Base-by-base conservation (phyloP, 2,888 invertebrate species). In the Pogonocherus hispidulus region DNA sequence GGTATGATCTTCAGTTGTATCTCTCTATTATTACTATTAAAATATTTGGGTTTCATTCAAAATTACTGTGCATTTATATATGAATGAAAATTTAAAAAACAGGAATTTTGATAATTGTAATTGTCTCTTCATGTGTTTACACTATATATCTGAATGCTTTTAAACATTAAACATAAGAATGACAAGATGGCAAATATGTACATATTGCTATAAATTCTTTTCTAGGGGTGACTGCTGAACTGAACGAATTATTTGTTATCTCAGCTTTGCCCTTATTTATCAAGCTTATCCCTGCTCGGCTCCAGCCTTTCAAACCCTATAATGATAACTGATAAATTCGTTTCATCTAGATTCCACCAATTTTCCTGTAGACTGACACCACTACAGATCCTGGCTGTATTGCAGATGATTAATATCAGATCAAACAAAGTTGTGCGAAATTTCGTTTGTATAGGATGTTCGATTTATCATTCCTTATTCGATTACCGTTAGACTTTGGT, bases 321-420 rank as follows among this genome's bases (percentile, higher is more conserved):
- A 41, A 41, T 41, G 41, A n/a, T 41, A 41, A 41, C 41, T 41
- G 41, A 41, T 41, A 41, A 41, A 41, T 41, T 41, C 41, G 41
- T 41, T 41, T 41, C 32, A 41, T 41, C 41, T 41, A 41, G 41
- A 41, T 41, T 3, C n/a, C 16, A 14, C 14, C 41, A 41, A 16
- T 41, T 41, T 41, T 16, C 41, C 16, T 41, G n/a, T 41, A 41
- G 41, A 41, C 41, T 41, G 41, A 3, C 16, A n/a, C 41, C n/a
- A 16, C n/a, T 41, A 8, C 41, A n/a, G n/a, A n/a, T 41, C 41
- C 1, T 41, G 3, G n/a, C 41, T 41, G 14, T 41, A 41, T 41
- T 16, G 14, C n/a, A 41, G n/a, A 16, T 41, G 41, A 41, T 41
- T 41, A 41, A 41, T 41, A 41, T n/a, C 2, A n/a, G 41, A 41